phyloP scores from a whole-genome alignment of 2,113 vertebrate species.

The Paramormyrops kingsleyae region DNA sequence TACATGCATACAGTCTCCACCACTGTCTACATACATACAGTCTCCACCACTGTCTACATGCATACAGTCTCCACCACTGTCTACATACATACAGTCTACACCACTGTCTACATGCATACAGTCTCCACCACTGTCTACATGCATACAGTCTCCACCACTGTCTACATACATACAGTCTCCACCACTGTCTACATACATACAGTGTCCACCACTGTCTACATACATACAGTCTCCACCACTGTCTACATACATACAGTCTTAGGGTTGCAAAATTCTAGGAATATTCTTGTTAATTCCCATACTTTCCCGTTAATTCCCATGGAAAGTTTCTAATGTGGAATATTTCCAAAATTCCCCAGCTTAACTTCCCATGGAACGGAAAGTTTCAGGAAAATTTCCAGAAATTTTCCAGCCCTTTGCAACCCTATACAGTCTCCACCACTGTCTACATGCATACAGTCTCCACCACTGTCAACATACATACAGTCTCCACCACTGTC shows the following conservation, averaged over 20 bases:
- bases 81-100: not conserved
- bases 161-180: not conserved
- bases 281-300: too few species aligned
- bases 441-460: not conserved
- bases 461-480: not conserved
- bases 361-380: too few species aligned
- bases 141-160: not conserved
- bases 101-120: not conserved
- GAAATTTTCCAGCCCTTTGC: too few species aligned
- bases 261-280: too few species aligned
- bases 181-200: too few species aligned
- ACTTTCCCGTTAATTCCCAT: too few species aligned
- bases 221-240: not conserved
- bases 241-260: not conserved
- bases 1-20: not conserved
- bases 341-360: too few species aligned
- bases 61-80: not conserved
- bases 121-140: not conserved
- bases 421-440: not conserved
- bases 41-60: not conserved
- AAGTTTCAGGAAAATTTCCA: too few species aligned
- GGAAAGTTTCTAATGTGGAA: too few species aligned
- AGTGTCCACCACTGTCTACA: not conserved
- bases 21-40: not conserved
- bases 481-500: not conserved